Evolutionary conservation across 2,797 vertebrate genomes (phyloP), one percentile per base, ranked within the genome.

Genomic region (Trachurus trachurus): DNA sequence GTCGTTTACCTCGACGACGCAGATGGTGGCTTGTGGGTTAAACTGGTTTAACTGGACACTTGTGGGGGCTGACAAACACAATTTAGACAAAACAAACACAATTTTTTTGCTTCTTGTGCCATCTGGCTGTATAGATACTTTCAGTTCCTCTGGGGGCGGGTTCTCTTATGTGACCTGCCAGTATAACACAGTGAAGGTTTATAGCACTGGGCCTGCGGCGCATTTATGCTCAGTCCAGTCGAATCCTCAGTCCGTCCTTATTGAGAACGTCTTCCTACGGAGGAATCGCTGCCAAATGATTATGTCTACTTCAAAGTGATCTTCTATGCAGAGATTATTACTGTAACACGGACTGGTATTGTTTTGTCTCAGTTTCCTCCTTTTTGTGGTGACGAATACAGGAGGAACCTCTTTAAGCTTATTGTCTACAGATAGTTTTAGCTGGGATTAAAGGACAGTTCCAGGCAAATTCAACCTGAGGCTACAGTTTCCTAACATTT

Each of bases 1-100:
- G 7, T 29, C 9, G 9, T 1, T 2, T 34, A 66, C n/a, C 34
- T 17, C 5, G 34, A 26, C 3, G 26, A 26, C 3, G 26, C n/a
- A 39, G 17, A 15, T 22, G n/a, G 15, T 42, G 10, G 2, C 8
- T 39, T 54, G 15, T 26, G 4, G 2, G 31, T 67, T 80, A 21
- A 74, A 74, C 53, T 52, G 77, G 26, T 74, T 68, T 45, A 40
- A 60, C 65, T 53, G 37, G 16, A 45, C 6, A 21, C 9, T 37
- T 11, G 5, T 37, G 26, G 3, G 12, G 12, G 29, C 53, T 19
- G 21, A 39, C 8, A 40, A 6, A 31, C 2, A 9, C 21, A 13
- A 7, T 17, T 50, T 16, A 40, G 13, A 53, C 13, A 4, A 39
- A 1, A 19, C 10, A 2, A 39, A 34, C 54, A 3, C 22, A 17